Base-by-base conservation (phyloP, 2,888 invertebrate species). In the Epicampocera succincta region DNA sequence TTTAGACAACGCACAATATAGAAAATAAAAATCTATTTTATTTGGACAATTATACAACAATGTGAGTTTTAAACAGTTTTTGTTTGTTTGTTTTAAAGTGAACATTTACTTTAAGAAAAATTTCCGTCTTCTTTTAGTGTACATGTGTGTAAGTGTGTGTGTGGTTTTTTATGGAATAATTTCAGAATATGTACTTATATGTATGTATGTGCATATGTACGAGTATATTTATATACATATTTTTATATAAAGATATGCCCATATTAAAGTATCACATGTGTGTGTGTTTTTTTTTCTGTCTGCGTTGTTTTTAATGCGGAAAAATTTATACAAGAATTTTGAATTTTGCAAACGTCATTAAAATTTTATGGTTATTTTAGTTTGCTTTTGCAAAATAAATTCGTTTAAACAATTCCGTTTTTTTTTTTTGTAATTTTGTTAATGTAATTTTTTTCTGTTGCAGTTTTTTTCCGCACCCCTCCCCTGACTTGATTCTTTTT, bases 281-380 rank as follows among this genome's bases (percentile, higher is more conserved):
- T 54, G 44, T 13, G 1, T 52, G 40, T 56, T 19, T 66, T 6
- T 44, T 63, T 13, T 54, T 21, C 25, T 54, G 66, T 44, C 63
- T 74, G 69, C 56, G 19, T 74, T 65, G 19, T 40, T 58, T 75
- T 44, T 13, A 61, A 33, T 63, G 79, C 61, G 80, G 76, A 75
- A 68, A 50, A 69, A 6, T 52, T 63, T 79, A 65, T 75, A 52
- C 48, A 77, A 73, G 61, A 73, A 73, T 46, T 60, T 73, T 73
- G 52, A 75, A 56, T 75, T 38, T 54, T 13, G 79, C 74, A 66
- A 69, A 79, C 82, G 79, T 79, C 79, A 79, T 79, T 72, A 75
- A 78, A 68, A 63, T 50, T 56, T 63, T 69, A 13, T 29, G 60
- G 19, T 33, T 58, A 40, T 61, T 75, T 66, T 56, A 46, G 38